Percentiles rank a stretch among this genome's conserved stretches.
Evolutionary conservation across 2,888 invertebrate species (phyloP).

Genomic region (Diaprepes abbreviatus): DNA sequence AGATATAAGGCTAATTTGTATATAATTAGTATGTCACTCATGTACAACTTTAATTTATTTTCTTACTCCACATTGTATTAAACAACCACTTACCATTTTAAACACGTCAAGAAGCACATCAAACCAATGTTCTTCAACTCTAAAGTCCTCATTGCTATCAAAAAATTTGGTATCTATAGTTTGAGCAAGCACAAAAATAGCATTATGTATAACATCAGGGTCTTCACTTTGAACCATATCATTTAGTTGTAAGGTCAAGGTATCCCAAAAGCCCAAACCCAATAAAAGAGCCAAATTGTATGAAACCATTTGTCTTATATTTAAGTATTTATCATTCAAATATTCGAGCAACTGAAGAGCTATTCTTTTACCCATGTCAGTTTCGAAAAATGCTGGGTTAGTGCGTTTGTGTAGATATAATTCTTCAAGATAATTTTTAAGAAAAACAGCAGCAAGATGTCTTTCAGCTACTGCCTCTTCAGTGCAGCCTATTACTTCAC

Average conservation of each 20-base stretch:
- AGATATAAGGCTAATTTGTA: no score
- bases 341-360: slow-evolving; percentile 46
- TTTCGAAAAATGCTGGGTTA: slow-evolving; percentile 35
- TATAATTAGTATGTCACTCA: no score
- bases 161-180: slow-evolving; percentile 45
- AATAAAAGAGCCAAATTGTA: slow-evolving; percentile 36
- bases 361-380: slow-evolving; percentile 41
- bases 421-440: slow-evolving; percentile 54
- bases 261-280: slow-evolving; percentile 42
- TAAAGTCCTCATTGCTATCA: slow-evolving; percentile 36
- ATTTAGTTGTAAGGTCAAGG: slow-evolving; percentile 25
- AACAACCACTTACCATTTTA: slow-evolving; percentile 48
- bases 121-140: slow-evolving; percentile 51
- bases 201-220: slow-evolving; percentile 46
- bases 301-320: slow-evolving; percentile 43
- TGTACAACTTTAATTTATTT: no score
- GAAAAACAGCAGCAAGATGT: slow-evolving; percentile 54
- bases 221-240: slow-evolving; percentile 51
- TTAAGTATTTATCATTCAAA: slow-evolving; percentile 15
- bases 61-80: no score
- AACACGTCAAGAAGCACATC: slow-evolving; percentile 52
- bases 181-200: slow-evolving; percentile 51
- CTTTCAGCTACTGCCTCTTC: slow-evolving; percentile 52
- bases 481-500: slow-evolving; percentile 51
- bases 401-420: slow-evolving; percentile 13